Base-by-base conservation (phyloP, 2,888 invertebrate species). In the Drosophila recens region DNA sequence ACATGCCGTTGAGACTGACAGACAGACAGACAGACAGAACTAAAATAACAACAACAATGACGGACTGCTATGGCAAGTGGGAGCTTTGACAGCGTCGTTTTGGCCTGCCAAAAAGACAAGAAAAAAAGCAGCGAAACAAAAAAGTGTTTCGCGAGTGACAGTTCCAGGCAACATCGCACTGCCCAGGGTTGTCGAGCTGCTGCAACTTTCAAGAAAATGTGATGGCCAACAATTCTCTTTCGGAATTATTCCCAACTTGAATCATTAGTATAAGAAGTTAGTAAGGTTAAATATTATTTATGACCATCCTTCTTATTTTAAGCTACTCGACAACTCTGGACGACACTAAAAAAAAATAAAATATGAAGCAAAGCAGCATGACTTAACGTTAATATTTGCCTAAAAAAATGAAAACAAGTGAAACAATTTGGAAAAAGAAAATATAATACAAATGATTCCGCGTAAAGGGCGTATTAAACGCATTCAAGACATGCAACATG, bases 61-160 rank as follows among this genome's bases (percentile, higher is more conserved):
- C 76, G 66, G 72, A 23, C 65, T 52, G 65, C 51, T 52, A 62
- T 61, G 78, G 83, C 84, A 83, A 83, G 83, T 83, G 87, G 84
- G 71, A 73, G 66, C 68, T 78, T 84, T 84, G 85, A 84, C 82
- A 84, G 82, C 71, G 67, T 67, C 74, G 81, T 82, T 81, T 83
- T 72, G 63, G 75, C 73, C 62, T 36, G 36, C 46, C 49, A 49
- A 46, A 43, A 38, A 61, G 40, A 58, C 36, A 64, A 38, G 13
- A 46, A 58, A 52, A 42, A 36, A 49, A 46, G 38, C 34, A 17
- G 11, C 38, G 30, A 40, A 45, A 17, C 30, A 54, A 20, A 66
- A 61, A 45, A 64, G 63, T 20, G n/a, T 8, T 30, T 67, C 61
- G 67, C 65, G 68, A 67, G 56, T 81, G 82, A 84, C 82, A 81